phyloP scores from a whole-genome alignment of 2,113 vertebrate genomes.

The Cygnus buccinator region DNA sequence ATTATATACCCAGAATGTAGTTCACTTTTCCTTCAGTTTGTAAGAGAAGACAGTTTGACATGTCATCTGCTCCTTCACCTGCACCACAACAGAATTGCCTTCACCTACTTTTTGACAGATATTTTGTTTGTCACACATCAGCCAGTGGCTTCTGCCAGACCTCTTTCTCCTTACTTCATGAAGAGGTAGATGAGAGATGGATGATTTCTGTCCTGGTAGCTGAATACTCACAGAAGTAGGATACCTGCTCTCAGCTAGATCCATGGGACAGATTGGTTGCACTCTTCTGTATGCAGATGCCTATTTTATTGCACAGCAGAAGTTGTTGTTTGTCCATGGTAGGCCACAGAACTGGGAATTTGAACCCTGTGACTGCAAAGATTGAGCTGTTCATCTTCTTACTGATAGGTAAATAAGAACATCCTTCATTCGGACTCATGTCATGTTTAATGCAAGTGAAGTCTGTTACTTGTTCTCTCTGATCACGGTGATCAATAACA shows the following conservation, averaged over 20 bases:
- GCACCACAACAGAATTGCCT: not conserved
- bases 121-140: not conserved
- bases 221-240: not conserved
- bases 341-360: not conserved
- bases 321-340: not conserved
- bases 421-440: not conserved
- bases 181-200: not conserved
- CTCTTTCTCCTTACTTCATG: fast-evolving
- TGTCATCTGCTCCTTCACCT: not conserved
- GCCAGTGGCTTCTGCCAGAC: not conserved
- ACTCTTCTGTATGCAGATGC: not conserved
- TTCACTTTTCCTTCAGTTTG: not conserved
- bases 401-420: not conserved
- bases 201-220: not conserved
- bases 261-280: not conserved
- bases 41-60: not conserved
- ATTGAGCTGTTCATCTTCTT: not conserved
- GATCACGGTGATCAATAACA: fast-evolving
- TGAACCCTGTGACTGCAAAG: not conserved
- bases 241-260: not conserved
- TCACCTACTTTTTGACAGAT: not conserved
- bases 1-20: not conserved
- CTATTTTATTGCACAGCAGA: not conserved
- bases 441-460: not conserved
- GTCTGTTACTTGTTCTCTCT: not conserved